These are phyloP conservation scores for Meganola albula DNA, from an alignment of 2,888 invertebrate genomes.

Conservation along the genomic window DNA sequence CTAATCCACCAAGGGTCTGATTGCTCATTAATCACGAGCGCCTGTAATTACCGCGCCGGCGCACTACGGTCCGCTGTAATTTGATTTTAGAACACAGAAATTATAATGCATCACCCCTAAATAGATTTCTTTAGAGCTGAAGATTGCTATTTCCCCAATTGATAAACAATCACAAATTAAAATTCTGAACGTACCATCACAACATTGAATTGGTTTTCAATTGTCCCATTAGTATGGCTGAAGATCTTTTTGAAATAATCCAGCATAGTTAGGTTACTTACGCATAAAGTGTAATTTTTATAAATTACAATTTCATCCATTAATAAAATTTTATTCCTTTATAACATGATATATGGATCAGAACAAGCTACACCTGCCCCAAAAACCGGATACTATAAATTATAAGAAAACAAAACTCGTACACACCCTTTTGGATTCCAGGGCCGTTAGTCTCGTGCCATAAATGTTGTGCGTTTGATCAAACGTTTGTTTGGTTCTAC, in stretches of 20 bases:
- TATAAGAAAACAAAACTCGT: conserved; percentile 56
- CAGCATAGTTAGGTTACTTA: too few relatives aligned
- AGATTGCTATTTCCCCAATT: conserved; percentile 21
- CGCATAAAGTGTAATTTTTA: conserved; percentile 20
- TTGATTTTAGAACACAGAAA: conserved; percentile 63
- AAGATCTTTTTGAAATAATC: too few relatives aligned
- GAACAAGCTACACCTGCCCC: conserved; percentile 54
- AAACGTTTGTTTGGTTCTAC: conserved; percentile 20
- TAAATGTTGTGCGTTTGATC: conserved; percentile 24
- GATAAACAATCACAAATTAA: too few relatives aligned
- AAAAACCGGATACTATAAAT: conserved; percentile 69
- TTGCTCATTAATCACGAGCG: conserved; percentile 71
- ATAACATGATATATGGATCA: conserved; percentile 24
- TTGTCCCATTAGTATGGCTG: too few relatives aligned
- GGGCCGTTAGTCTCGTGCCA: conserved; percentile 49
- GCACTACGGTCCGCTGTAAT: conserved; percentile 48
- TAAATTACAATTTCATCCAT: conserved; percentile 17
- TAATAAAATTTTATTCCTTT: conserved; percentile 19
- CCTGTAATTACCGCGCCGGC: conserved; percentile 65
- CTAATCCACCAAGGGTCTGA: conserved; percentile 55
- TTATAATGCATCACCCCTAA: conserved; percentile 45
- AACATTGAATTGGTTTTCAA: too few relatives aligned
- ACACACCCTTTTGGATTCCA: conserved; percentile 44
- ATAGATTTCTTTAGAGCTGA: conserved; percentile 23
- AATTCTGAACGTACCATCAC: too few relatives aligned